Conservation (phyloP, 2,888 invertebrate genomes). For the Amitus sp. region DNA sequence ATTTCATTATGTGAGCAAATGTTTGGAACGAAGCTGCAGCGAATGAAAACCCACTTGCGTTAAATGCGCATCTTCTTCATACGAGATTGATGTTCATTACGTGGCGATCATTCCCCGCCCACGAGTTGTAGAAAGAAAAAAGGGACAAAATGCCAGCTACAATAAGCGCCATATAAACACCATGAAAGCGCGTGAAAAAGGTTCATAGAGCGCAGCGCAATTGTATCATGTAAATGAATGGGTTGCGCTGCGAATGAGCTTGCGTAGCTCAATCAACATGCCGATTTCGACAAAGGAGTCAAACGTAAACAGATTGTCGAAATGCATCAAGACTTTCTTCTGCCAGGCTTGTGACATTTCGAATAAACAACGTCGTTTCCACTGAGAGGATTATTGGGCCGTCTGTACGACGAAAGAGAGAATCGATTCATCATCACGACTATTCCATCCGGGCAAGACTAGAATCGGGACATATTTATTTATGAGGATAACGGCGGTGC, state of each 20-base stretch:
- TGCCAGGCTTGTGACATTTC: conserved; percentile 1
- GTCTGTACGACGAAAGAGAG: conserved; percentile 24
- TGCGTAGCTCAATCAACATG: background rate
- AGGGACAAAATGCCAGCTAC: background rate
- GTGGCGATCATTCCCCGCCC: background rate
- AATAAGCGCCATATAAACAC: background rate
- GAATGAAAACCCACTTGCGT: no score
- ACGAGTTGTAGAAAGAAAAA: background rate
- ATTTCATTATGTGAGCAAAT: no score
- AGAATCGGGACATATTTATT: conserved; percentile 40
- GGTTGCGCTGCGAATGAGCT: background rate
- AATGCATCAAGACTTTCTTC: conserved; percentile 23
- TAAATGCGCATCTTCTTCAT: no score
- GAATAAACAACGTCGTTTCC: conserved; percentile 14
- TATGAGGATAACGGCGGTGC: conserved; percentile 41
- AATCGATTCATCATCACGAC: conserved; percentile 40
- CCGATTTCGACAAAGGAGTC: background rate
- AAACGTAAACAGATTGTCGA: conserved; percentile 17
- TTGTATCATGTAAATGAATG: background rate
- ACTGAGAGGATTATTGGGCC: conserved; percentile 9
- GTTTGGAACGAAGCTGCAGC: no score
- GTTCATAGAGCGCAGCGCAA: background rate
- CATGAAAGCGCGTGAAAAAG: background rate
- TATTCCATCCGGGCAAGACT: conserved; percentile 14
- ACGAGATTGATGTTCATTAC: background rate